A percentile compares a stretch with the other conserved stretches of the same genome.
Evolutionary conservation across 2,113 vertebrate species (phyloP).

Genomic region (Engystomops pustulosus): DNA sequence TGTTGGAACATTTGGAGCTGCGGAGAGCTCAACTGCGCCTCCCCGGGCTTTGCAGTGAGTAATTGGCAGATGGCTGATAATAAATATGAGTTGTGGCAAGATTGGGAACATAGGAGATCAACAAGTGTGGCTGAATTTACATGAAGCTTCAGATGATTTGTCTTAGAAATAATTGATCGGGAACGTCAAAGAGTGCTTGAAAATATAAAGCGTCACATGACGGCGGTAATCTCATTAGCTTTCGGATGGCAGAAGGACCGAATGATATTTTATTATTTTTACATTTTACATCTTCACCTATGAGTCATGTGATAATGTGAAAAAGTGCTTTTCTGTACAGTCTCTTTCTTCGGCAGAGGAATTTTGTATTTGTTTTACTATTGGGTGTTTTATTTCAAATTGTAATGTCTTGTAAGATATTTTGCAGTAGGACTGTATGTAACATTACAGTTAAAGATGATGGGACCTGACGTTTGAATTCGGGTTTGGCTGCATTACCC

Average conservation of each 20-base stretch:
- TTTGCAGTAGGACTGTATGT: too few species aligned
- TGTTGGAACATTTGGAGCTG: conserved; percentile 56
- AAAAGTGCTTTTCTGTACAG: too few species aligned
- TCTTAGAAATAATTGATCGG: conserved; percentile 5
- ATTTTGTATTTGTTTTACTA: too few species aligned
- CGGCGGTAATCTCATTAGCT: conserved; percentile 1
- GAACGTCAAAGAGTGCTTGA: background rate
- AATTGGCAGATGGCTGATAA: conserved; percentile 79
- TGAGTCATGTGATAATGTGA: too few species aligned
- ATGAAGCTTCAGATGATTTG: conserved; percentile 3
- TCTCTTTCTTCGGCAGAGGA: too few species aligned
- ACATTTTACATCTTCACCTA: too few species aligned
- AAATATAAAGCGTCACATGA: conserved; percentile 20
- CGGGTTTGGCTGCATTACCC: too few species aligned
- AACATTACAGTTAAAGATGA: too few species aligned
- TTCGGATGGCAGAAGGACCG: background rate
- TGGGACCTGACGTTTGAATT: too few species aligned
- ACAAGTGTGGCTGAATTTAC: conserved; percentile 58
- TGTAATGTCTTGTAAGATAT: too few species aligned
- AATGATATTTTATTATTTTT: too few species aligned
- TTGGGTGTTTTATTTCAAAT: too few species aligned
- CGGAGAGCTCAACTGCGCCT: conserved; percentile 66
- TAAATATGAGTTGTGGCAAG: conserved; percentile 72
- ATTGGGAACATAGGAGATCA: conserved; percentile 74
- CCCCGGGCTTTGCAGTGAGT: conserved; percentile 67